Evolutionary conservation across 1,140 invertebrate species (phyloP), one percentile per base, ranked within the genome.

Genomic region (Lanistes nyassanus): DNA sequence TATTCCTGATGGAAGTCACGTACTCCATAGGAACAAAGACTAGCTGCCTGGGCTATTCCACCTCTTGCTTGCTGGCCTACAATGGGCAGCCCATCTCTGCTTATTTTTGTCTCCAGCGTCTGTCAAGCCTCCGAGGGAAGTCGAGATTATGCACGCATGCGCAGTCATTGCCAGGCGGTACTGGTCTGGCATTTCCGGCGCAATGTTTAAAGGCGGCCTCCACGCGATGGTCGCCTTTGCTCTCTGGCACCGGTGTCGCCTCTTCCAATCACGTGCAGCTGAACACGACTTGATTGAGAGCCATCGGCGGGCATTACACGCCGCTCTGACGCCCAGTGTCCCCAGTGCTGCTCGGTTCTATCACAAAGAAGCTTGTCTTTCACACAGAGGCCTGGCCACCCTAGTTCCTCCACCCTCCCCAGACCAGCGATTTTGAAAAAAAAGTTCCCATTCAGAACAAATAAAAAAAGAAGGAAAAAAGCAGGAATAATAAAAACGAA

Each of bases 71-170:
- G 42, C 9, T 16, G 42, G 19, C 19, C 19, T 47, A 47, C 42
- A 47, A 47, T 47, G 19, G 42, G 9, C 42, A 47, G 42, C 9
- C 42, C 42, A 47, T 47, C 42, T 47, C 42, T 13, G 42, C 42
- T 47, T 13, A 47, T 16, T 47, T 47, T 47, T 47, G 42, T 47
- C 42, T 16, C 9, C 42, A 47, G 42, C 19, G 42, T 47, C 42
- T 47, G 42, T 47, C 42, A 47, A 47, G 42, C 19, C 42, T 47
- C 42, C 70, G 55, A 42, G 70, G 55, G 34, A 37, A 37, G 56
- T 60, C 34, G 26, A 56, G 70, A 72, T 72, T 72, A 72, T 60
- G 70, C 70, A 72, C 56, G 70, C 70, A 60, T 72, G 70, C 56
- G 56, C 36, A 72, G 70, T 29, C 37, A 56, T 72, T 36, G 55